Base-by-base conservation (phyloP, 2,888 invertebrate genomes). In the Phengaris arion region DNA sequence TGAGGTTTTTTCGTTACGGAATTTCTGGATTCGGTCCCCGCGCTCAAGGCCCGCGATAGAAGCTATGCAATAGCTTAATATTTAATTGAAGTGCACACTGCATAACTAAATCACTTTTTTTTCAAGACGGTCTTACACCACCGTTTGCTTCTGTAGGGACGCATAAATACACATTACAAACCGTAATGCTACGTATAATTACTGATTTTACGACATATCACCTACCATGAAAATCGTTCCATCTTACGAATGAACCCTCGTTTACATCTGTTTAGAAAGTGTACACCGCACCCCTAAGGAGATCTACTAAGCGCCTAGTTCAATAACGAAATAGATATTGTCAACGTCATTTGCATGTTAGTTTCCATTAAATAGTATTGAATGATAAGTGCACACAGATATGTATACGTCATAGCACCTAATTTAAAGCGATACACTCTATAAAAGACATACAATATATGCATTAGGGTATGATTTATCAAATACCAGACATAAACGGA, bases 361-460 rank as follows among this genome's bases (percentile, higher is more conserved):
- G 82, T 85, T 84, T 82, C 81, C 81, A 79, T 77, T 82, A 81
- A 82, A 81, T 85, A 85, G 84, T 88, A 86, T 83, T 85, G 86
- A 89, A 81, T 79, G 88, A 85, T 88, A 86, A 87, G 89, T 89
- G 89, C 88, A 87, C 87, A 87, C 83, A 80, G 80, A 87, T 82
- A 85, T 86, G 86, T 88, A 89, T 88, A 90, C 88, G 82, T 85
- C 85, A 87, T 92, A 93, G 93, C 93, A 92, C 93, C 92, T 92
- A 93, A 90, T 86, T 85, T 87, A 87, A 91, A 92, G 92, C 92
- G 85, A 86, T 87, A 87, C 81, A 88, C 89, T 90, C 77, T 55
- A 68, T 68, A n/a, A 69, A 46, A 74, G 51, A 68, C 15, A 74
- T 51, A 51, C 15, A 35, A 48, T 15, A 68, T 52, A 51, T 54